phyloP scores from a whole-genome alignment of 1,140 invertebrate species.

The Drosophila nikananu region DNA sequence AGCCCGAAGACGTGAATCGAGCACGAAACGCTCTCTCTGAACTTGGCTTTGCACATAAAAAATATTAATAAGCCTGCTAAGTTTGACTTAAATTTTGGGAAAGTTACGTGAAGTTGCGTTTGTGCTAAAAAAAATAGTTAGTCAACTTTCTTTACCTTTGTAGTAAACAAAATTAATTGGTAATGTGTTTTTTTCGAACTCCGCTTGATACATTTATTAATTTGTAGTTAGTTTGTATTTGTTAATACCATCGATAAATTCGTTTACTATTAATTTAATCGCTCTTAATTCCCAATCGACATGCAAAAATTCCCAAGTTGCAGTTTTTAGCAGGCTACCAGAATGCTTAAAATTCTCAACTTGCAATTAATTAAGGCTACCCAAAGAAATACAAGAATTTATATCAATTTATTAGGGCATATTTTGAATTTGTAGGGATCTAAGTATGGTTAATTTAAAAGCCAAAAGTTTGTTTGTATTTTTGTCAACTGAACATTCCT shows the following conservation, averaged over 20 bases:
- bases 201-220: no score
- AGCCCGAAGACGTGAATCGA: slow-evolving; percentile 36
- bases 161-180: not conserved
- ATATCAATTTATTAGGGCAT: no score
- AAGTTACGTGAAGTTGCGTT: not conserved
- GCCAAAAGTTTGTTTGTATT: not conserved
- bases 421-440: not conserved
- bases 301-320: not conserved
- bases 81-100: not conserved
- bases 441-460: not conserved
- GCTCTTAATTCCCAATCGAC: no score
- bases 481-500: not conserved
- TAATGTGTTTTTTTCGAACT: not conserved
- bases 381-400: no score
- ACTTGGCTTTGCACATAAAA: slow-evolving; percentile 4
- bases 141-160: not conserved
- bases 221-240: not conserved
- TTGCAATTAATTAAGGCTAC: no score
- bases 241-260: not conserved
- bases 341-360: not conserved
- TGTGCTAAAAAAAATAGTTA: no score
- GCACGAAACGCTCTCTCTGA: slow-evolving; percentile 9
- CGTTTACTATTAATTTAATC: not conserved
- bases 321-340: not conserved
- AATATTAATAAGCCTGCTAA: not conserved